A percentile compares a stretch with the other conserved stretches of the same genome.
Evolutionary conservation across 2,797 vertebrate species (phyloP).

Genomic region (Anableps anableps): DNA sequence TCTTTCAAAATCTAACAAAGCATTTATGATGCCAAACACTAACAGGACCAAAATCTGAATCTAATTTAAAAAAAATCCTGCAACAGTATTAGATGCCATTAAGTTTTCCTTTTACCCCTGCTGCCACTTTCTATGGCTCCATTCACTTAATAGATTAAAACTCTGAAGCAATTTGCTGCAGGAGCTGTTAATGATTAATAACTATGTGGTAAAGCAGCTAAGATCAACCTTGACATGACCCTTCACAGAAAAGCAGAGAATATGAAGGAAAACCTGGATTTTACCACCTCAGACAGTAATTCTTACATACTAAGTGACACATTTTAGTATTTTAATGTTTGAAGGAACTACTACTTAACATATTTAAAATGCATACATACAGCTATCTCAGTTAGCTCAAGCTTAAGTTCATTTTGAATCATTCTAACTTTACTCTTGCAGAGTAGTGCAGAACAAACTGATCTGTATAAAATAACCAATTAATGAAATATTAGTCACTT

Average conservation of each 20-base stretch:
- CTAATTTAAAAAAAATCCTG: neutral
- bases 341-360: neutral
- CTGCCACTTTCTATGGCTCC: neutral
- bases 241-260: neutral
- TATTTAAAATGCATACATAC: neutral
- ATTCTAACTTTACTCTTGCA: neutral
- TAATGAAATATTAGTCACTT: neutral
- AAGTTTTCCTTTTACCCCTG: neutral
- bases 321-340: neutral
- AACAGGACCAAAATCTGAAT: neutral
- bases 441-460: neutral
- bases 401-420: neutral
- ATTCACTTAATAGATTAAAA: neutral
- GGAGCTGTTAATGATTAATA: neutral
- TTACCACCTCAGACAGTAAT: neutral
- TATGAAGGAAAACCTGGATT: neutral
- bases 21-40: neutral
- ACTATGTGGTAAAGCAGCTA: neutral
- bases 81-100: neutral
- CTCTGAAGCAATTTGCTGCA: neutral
- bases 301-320: neutral
- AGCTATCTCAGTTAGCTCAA: neutral
- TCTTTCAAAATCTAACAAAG: neutral
- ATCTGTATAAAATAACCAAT: neutral
- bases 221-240: neutral